phyloP scores from a whole-genome alignment of 1,140 invertebrate species.

The Drosophila saltans region DNA sequence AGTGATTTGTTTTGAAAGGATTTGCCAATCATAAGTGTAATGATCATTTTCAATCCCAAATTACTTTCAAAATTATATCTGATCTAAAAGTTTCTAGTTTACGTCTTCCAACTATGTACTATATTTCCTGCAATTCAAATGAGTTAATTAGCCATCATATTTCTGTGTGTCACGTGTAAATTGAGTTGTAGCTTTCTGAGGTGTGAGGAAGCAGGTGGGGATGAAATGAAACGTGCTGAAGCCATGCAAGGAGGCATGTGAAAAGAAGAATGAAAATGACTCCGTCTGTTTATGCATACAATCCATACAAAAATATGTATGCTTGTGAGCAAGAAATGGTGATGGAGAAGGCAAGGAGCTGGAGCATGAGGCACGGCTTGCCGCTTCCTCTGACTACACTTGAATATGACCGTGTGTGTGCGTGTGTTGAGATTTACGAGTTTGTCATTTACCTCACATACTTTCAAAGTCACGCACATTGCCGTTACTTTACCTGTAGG shows the following conservation, averaged over 20 bases:
- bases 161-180: slow-evolving; percentile 75
- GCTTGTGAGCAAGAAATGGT: neutral
- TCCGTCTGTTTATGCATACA: slow-evolving; percentile 32
- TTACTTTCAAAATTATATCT: neutral
- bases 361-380: slow-evolving; percentile 22
- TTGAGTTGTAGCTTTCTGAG: slow-evolving; percentile 55
- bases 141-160: slow-evolving; percentile 57
- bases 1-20: no score
- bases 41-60: neutral
- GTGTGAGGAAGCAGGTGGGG: slow-evolving; percentile 35
- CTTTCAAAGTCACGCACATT: slow-evolving; percentile 79
- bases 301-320: slow-evolving; percentile 12
- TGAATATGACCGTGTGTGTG: slow-evolving; percentile 23
- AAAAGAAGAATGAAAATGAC: slow-evolving; percentile 31
- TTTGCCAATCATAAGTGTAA: no score
- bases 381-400: slow-evolving; percentile 8
- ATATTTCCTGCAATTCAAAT: slow-evolving; percentile 31
- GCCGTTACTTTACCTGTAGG: slow-evolving; percentile 45
- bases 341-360: slow-evolving; percentile 1
- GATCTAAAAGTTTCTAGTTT: neutral
- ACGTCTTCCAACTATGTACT: neutral
- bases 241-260: slow-evolving; percentile 68
- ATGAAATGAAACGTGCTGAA: slow-evolving; percentile 80
- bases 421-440: slow-evolving; percentile 70
- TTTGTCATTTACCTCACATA: slow-evolving; percentile 72